phyloP scores from a whole-genome alignment of 2,888 invertebrate species.

The Dilophus febrilis region DNA sequence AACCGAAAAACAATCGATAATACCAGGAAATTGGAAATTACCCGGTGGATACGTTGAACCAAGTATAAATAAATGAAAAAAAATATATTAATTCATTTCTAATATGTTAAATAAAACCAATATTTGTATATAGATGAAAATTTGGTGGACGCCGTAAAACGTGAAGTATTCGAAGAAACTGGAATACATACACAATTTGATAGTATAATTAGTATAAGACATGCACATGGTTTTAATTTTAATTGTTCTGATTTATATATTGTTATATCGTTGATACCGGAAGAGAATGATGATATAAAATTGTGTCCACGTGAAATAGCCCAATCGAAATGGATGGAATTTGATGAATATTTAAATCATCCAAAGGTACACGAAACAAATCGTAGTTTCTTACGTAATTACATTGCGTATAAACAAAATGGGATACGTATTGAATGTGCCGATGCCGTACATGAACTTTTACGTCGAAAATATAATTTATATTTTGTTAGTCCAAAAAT shows the following conservation, averaged over 20 bases:
- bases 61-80: constrained; percentile 34
- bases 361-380: constrained; percentile 57
- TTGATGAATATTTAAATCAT: constrained; percentile 51
- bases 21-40: constrained; percentile 56
- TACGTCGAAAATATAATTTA: constrained; percentile 23
- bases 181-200: constrained; percentile 60
- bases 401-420: constrained; percentile 43
- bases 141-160: constrained; percentile 57
- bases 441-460: constrained; percentile 27
- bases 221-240: constrained; percentile 55
- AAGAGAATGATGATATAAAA: constrained; percentile 38
- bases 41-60: constrained; percentile 85
- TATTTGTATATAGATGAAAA: constrained; percentile 48
- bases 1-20: constrained; percentile 41
- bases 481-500: constrained; percentile 12
- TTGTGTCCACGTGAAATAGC: constrained; percentile 63
- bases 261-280: constrained; percentile 53
- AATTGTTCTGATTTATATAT: constrained; percentile 78
- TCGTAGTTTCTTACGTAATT: constrained; percentile 45
- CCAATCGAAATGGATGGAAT: constrained; percentile 66
- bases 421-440: constrained; percentile 41
- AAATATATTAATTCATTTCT: neutral
- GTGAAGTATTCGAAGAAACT: constrained; percentile 86
- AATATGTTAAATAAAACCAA: neutral
- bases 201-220: constrained; percentile 59